phyloP scores from a whole-genome alignment of 2,113 vertebrate genomes.

The Grammomys surdaster region DNA sequence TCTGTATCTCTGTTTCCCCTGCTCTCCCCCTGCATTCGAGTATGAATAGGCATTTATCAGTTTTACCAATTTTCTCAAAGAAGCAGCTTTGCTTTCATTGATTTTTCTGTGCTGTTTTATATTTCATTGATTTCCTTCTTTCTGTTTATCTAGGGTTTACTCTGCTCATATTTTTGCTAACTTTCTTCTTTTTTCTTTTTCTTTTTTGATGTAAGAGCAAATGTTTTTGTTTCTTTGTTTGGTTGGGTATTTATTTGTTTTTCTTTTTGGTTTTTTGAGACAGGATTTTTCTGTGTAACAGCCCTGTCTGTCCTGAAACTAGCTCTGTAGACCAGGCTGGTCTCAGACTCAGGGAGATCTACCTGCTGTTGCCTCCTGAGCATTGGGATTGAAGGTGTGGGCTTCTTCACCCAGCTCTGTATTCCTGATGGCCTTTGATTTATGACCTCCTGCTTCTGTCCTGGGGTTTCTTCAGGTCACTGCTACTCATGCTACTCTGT shows the following conservation, averaged over 20 bases:
- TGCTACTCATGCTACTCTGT: not conserved
- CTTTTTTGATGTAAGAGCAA: not conserved
- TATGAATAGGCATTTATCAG: conserved; percentile 28
- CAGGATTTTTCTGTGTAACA: not conserved
- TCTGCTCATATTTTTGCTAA: not conserved
- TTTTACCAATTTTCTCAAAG: not conserved
- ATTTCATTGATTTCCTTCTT: conserved; percentile 20
- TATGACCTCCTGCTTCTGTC: not conserved
- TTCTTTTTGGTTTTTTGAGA: not conserved
- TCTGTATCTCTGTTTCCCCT: not conserved
- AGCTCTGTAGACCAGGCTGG: not conserved
- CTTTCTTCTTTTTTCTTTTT: not conserved
- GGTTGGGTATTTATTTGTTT: not conserved
- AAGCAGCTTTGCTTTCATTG: not conserved
- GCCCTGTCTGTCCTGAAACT: not conserved
- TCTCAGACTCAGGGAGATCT: not conserved
- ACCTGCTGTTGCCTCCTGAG: not conserved
- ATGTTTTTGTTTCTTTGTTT: too few species aligned
- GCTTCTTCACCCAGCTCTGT: not conserved
- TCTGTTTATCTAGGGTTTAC: not conserved
- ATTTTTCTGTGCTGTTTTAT: not conserved
- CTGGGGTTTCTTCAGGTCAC: not conserved
- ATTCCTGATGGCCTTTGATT: too few species aligned
- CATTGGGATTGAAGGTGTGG: not conserved
- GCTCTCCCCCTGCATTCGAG: too few species aligned